These are phyloP conservation scores for Drosophila cracens DNA, from an alignment of 2,888 invertebrate species.

Conservation along the genomic window DNA sequence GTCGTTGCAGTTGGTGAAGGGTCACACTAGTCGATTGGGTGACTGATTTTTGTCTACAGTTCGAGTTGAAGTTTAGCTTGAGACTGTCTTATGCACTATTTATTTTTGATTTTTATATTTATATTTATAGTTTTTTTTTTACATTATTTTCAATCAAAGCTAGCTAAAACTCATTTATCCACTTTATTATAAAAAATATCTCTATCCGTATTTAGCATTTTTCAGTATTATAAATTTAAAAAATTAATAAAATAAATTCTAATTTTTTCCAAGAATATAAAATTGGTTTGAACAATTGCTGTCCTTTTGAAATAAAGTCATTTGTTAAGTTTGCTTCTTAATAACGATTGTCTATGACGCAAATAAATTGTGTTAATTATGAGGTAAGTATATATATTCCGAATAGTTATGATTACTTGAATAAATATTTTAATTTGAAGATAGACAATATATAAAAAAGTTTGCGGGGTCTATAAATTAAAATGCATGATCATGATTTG, in stretches of 20 bases:
- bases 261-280: rapidly evolving
- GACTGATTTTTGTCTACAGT: slow-evolving; percentile 47
- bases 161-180: neutral
- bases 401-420: neutral
- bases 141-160: neutral
- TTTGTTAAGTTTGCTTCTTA: neutral
- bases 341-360: neutral
- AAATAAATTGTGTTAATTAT: neutral
- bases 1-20: slow-evolving; percentile 45
- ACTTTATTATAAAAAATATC: neutral
- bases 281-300: neutral
- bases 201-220: neutral
- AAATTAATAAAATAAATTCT: neutral
- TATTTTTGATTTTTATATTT: neutral
- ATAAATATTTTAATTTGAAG: neutral
- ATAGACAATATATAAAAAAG: neutral
- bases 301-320: neutral
- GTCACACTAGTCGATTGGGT: slow-evolving; percentile 40
- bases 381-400: neutral
- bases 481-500: slow-evolving; percentile 48
- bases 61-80: slow-evolving; percentile 9
- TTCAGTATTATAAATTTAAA: neutral
- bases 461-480: slow-evolving; percentile 18
- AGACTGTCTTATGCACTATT: neutral
- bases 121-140: neutral